Evolutionary conservation across 2,113 vertebrate species (phyloP), one percentile per base, ranked within the genome.

Genomic region (Heterotilapia buettikoferi): DNA sequence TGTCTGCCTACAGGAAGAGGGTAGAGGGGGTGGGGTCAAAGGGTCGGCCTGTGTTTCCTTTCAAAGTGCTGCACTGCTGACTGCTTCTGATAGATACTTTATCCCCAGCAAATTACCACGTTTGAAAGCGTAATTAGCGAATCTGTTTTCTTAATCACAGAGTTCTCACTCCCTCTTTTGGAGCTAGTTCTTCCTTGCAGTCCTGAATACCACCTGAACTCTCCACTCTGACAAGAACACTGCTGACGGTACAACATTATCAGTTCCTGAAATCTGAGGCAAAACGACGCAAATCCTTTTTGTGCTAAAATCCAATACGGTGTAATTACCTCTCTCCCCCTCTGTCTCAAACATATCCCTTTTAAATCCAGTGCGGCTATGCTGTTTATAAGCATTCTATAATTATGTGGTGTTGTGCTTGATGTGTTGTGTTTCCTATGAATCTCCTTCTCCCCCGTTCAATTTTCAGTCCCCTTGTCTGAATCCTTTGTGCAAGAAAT

Each of bases 61-160:
- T 97, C 97, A 96, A 95, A 97, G 95, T 96, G 96, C 95, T 95
- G 93, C 92, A 96, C 97, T 97, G 97, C 95, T 96, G 97, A 96
- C 97, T 97, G 92, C 96, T 97, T 97, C 97, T 98, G 98, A 98
- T 97, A 97, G 97, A 98, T 99, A 98, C 97, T 98, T 98, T 98
- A 98, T 97, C 97, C 97, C 94, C 96, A 93, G 97, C 97, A 98
- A 99, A 98, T 98, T 97, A 97, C 97, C 95, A 96, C 96, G 95
- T 98, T 98, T 98, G 96, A 97, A 98, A 97, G 96, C 95, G 94
- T 97, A 99, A 98, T 98, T 98, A 98, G 97, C 94, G 97, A 98
- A 98, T 98, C 97, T 97, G 96, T 97, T 98, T 98, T 97, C 96
- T 98, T 98, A 98, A 98, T 98, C 97, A 97, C 95, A 91, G 97